Evolutionary conservation across 2,888 invertebrate genomes (phyloP), one percentile per base, ranked within the genome.

Genomic region (Apamea epomidion): DNA sequence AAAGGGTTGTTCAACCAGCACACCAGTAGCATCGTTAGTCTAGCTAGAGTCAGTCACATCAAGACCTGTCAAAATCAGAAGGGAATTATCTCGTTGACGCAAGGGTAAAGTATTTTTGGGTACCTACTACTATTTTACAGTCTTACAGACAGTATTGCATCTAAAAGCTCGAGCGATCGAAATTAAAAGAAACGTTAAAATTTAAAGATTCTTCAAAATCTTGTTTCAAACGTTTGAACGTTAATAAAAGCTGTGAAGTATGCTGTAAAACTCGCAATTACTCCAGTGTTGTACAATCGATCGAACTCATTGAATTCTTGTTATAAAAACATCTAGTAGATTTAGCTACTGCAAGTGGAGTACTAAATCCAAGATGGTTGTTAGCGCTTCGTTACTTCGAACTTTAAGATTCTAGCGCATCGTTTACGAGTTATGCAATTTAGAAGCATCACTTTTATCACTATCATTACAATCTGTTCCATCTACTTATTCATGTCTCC

Each of bases 191-290:
- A 83, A 45, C 14, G 42, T 45, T 69, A 2, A 60, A 83, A 62
- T 62, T 77, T 1, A 54, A 77, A 58, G 29, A 21, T 54, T 29
- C 45, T 69, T 67, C 29, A 48, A 48, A 58, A 67, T 32, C 25
- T 60, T 37, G 16, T 65, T 51, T 54, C 29, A 69, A 78, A 68
- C 45, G 42, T 54, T 83, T 83, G 16, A 72, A 67, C 37, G 64
- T 69, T 76, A 58, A 82, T 86, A 58, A 71, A 85, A 68, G 45
- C 51, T 65, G n/a, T 37, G 18, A 70, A 84, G 77, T 67, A n/a
- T 62, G 37, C 65, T 76, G 32, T 70, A 42, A 81, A 84, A n/a
- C 48, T 67, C 60, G 72, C 45, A 77, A 58, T 37, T 54, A 58
- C 45, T 74, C 5, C 71, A 74, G 42, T 64, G 18, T 68, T 74